Conservation (phyloP, 2,113 vertebrate genomes). For the Alligator sinensis region DNA sequence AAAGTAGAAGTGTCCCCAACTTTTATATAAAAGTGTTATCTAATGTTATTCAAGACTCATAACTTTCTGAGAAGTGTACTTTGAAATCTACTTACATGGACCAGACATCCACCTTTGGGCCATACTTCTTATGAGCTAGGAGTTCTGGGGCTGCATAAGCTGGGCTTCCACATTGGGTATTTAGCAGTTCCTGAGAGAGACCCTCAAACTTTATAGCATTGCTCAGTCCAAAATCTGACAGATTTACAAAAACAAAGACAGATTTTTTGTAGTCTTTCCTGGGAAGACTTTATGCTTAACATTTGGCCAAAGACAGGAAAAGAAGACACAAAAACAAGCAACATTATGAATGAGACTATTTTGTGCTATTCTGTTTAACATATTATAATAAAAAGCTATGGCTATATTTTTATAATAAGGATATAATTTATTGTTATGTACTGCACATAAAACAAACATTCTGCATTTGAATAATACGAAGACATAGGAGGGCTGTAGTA, state of each 20-base stretch:
- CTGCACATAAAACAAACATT: neutral
- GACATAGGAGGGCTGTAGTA: neutral
- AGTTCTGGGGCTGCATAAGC: constrained; percentile 87
- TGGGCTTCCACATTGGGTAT: constrained; percentile 86
- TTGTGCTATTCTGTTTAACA: neutral
- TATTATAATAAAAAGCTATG: neutral
- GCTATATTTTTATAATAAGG: neutral
- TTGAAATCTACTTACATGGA: constrained; percentile 83
- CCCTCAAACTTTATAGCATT: constrained; percentile 84
- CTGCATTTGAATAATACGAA: neutral
- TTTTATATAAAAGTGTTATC: neutral
- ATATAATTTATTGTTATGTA: neutral
- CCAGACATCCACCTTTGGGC: constrained; percentile 90
- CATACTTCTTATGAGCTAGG: constrained; percentile 87
- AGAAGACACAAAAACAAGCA: neutral
- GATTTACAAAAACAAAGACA: constrained; percentile 36
- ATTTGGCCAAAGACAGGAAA: neutral
- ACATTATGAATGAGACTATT: neutral
- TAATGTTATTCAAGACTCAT: neutral
- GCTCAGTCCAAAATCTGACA: constrained; percentile 88
- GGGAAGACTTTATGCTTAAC: neutral
- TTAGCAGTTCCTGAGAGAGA: constrained; percentile 85
- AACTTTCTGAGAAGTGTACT: neutral
- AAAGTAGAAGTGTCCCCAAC: neutral
- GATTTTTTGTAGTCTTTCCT: constrained; percentile 5